Percentiles rank a stretch among this genome's conserved stretches.
phyloP scores from a whole-genome alignment of 2,797 vertebrate species.

The Macropus fuliginosus region DNA sequence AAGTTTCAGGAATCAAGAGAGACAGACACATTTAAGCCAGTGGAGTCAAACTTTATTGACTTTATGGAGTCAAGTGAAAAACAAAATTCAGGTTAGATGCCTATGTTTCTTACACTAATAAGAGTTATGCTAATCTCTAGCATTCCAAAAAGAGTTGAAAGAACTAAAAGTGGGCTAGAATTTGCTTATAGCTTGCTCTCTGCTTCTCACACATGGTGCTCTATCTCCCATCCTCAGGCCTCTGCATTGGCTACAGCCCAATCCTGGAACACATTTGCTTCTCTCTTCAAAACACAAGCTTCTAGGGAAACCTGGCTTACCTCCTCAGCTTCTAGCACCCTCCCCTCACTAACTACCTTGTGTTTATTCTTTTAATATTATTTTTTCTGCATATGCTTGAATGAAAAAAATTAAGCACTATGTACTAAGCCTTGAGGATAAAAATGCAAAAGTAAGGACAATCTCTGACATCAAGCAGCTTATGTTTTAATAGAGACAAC shows the following conservation, averaged over 20 bases:
- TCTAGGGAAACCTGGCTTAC: not conserved
- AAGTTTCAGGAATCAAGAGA: not conserved
- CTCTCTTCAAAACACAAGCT: not conserved
- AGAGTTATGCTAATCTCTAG: not conserved
- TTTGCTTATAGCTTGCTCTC: not conserved
- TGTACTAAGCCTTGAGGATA: not conserved
- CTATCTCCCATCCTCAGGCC: not conserved
- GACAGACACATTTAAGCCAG: not conserved
- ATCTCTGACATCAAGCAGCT: not conserved
- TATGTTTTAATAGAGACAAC: slow-evolving; percentile 10
- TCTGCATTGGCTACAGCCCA: not conserved
- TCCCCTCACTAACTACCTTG: not conserved
- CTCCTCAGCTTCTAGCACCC: not conserved
- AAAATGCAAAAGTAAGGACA: slow-evolving; percentile 9
- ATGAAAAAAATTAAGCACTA: slow-evolving; percentile 18
- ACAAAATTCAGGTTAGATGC: no score
- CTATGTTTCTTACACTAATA: not conserved
- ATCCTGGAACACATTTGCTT: not conserved
- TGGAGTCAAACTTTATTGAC: no score
- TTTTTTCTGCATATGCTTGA: not conserved
- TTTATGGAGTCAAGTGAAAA: no score
- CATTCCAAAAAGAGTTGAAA: not conserved
- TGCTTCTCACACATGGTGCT: not conserved
- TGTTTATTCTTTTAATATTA: not conserved
- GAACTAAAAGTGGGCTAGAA: not conserved